A percentile compares a stretch with the other conserved stretches of the same genome.
These are phyloP conservation scores for Apotomis betuletana DNA, from an alignment of 2,888 invertebrate genomes.

Conservation along the genomic window DNA sequence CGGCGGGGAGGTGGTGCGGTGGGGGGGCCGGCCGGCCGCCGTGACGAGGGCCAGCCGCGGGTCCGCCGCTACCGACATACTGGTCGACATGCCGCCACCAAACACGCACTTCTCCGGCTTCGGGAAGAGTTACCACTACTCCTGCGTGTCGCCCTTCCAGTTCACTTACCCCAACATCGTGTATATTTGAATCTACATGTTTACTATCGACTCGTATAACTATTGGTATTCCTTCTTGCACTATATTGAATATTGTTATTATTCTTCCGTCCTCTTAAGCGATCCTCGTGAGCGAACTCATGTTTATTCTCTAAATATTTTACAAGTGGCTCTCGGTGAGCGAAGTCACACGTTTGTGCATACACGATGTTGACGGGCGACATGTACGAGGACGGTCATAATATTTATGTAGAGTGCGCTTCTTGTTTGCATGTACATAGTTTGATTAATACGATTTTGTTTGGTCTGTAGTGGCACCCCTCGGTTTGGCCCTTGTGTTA, in stretches of 20 bases:
- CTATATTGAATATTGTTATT: conserved; percentile 16
- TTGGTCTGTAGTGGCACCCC: conserved; percentile 81
- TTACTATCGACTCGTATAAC: not conserved
- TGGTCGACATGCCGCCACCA: conserved; percentile 77
- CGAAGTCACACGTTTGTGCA: conserved; percentile 16
- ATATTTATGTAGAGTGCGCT: conserved; percentile 65
- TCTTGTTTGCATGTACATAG: conserved; percentile 75
- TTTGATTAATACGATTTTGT: conserved; percentile 58
- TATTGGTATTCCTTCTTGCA: conserved; percentile 31
- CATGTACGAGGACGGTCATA: conserved; percentile 58
- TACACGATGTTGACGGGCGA: conserved; percentile 55
- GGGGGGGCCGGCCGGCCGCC: conserved; percentile 78
- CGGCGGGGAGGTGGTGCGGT: conserved; percentile 53
- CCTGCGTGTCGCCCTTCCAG: conserved; percentile 81
- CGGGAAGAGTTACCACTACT: conserved; percentile 82
- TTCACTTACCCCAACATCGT: conserved; percentile 79
- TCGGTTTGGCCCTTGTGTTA: conserved; percentile 81
- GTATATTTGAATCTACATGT: conserved; percentile 64
- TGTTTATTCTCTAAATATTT: conserved; percentile 32
- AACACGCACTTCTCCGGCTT: conserved; percentile 80
- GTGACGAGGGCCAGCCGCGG: conserved; percentile 82
- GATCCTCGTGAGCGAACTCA: conserved; percentile 1
- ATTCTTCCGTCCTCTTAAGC: conserved; percentile 28
- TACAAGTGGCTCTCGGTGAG: conserved; percentile 4
- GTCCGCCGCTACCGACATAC: conserved; percentile 76